These are phyloP conservation scores for Cassiopea xamachana DNA, from an alignment of 30 jellyfish, hydroid and myxozoan genomes.

Conservation along the genomic window DNA sequence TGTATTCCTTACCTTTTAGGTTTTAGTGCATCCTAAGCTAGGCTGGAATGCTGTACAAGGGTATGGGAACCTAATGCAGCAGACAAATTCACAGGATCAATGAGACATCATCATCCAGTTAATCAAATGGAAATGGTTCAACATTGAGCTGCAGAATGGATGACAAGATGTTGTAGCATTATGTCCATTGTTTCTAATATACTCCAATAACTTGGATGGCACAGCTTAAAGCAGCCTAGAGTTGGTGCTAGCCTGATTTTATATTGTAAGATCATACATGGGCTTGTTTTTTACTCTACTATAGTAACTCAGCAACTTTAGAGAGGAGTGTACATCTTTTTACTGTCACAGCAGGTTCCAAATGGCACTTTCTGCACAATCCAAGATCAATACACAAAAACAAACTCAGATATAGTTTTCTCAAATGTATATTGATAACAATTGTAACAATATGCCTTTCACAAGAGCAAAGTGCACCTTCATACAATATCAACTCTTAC, in stretches of 20 bases:
- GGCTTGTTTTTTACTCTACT: constrained; percentile 10
- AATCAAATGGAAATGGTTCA: constrained; percentile 46
- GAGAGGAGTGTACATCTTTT: too few relatives aligned
- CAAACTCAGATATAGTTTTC: too few relatives aligned
- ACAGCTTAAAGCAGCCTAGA: constrained; percentile 59
- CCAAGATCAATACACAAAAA: too few relatives aligned
- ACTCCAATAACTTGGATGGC: constrained; percentile 62
- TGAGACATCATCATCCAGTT: constrained; percentile 16
- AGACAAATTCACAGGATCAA: constrained; percentile 42
- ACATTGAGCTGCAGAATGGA: constrained; percentile 41
- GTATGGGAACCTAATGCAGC: constrained; percentile 45
- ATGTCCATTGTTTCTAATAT: constrained; percentile 41
- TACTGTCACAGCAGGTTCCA: too few relatives aligned
- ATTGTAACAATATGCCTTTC: too few relatives aligned
- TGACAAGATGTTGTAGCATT: constrained; percentile 34
- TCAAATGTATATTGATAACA: too few relatives aligned
- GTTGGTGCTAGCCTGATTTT: constrained; percentile 51
- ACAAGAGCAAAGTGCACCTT: too few relatives aligned
- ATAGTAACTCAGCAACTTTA: too few relatives aligned
- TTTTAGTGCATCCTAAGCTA: constrained; percentile 17
- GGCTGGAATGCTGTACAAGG: constrained; percentile 9
- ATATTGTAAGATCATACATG: constrained; percentile 44
- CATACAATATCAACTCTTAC: too few relatives aligned
- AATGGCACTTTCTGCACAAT: too few relatives aligned
- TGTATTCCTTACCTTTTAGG: not conserved